Base-by-base conservation (phyloP, 2,797 vertebrate genomes). In the Scarus forsteni region DNA sequence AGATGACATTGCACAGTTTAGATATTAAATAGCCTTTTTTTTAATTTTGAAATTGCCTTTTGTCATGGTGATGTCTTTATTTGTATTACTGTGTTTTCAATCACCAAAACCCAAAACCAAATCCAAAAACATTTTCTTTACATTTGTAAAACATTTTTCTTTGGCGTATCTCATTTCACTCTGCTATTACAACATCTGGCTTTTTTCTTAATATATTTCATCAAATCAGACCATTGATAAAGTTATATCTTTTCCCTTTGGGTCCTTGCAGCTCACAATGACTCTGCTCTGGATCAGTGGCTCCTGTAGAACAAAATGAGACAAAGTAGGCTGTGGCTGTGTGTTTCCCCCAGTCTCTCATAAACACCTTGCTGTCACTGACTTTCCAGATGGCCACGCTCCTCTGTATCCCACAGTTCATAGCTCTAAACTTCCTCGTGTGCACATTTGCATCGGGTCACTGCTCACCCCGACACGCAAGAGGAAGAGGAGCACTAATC, bases 381-480 rank as follows among this genome's bases (percentile, higher is more conserved):
- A 73, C 72, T 85, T 92, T 92, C 92, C 93, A 94, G 93, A 94
- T 94, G 93, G 92, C 89, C 81, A 81, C 72, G 57, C 70, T 85
- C 75, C 77, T 84, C 74, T 77, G 60, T 78, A 85, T 81, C 85
- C 81, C 79, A 83, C 77, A 84, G 79, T 90, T 88, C 79, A 74
- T 79, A 80, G 87, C 84, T 82, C 71, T 82, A 80, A 89, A 91
- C 87, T 81, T 89, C 80, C 86, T 79, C 63, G 85, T 75, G 71
- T 85, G 86, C 80, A 84, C 86, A 89, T 92, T 93, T 84, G 87
- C 83, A 87, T 83, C 82, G 76, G 92, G 93, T 94, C 93, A 93
- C 88, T 85, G 87, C 88, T 83, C 79, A 73, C 88, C 81, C 78
- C 65, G 80, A 90, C 89, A 91, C 73, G 77, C 90, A 75, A 81